Percentiles rank a stretch among this genome's conserved stretches.
Evolutionary conservation across 1,140 invertebrate species (phyloP).

Genomic region (Brachionus rubens): DNA sequence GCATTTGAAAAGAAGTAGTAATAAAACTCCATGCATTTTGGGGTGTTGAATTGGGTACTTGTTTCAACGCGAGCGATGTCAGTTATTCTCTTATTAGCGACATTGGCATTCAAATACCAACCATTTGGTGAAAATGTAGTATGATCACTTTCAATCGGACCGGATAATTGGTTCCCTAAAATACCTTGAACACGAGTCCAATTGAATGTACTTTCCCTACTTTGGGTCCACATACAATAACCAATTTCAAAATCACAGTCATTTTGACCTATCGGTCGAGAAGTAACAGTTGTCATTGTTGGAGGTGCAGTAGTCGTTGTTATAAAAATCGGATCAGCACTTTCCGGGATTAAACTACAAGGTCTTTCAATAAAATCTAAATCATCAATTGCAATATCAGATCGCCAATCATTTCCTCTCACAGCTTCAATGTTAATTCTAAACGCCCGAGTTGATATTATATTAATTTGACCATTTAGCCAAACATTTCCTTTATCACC

Average conservation of each 20-base stretch:
- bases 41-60: background rate
- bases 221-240: slow-evolving; percentile 28
- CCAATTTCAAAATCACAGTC: slow-evolving; percentile 55
- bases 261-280: slow-evolving; percentile 44
- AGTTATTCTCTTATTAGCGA: background rate
- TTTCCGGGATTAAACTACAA: slow-evolving; percentile 51
- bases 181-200: slow-evolving; percentile 20
- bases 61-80: slow-evolving; percentile 26
- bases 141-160: slow-evolving; percentile 54
- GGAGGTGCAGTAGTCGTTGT: slow-evolving; percentile 45
- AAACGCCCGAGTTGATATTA: slow-evolving; percentile 13
- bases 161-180: background rate
- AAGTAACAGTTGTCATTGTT: slow-evolving; percentile 31
- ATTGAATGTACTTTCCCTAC: background rate
- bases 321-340: slow-evolving; percentile 50
- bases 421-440: slow-evolving; percentile 53
- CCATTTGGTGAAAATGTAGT: slow-evolving; percentile 54
- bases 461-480: slow-evolving; percentile 45
- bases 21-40: slow-evolving; percentile 44
- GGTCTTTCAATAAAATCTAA: slow-evolving; percentile 51
- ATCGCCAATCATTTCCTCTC: slow-evolving; percentile 49
- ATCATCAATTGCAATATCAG: slow-evolving; percentile 57
- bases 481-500: slow-evolving; percentile 46
- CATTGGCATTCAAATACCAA: slow-evolving; percentile 53
- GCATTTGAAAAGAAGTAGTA: slow-evolving; percentile 27